Evolutionary conservation across 2,888 invertebrate species (phyloP), one percentile per base, ranked within the genome.

Genomic region (Girardia tigrina): DNA sequence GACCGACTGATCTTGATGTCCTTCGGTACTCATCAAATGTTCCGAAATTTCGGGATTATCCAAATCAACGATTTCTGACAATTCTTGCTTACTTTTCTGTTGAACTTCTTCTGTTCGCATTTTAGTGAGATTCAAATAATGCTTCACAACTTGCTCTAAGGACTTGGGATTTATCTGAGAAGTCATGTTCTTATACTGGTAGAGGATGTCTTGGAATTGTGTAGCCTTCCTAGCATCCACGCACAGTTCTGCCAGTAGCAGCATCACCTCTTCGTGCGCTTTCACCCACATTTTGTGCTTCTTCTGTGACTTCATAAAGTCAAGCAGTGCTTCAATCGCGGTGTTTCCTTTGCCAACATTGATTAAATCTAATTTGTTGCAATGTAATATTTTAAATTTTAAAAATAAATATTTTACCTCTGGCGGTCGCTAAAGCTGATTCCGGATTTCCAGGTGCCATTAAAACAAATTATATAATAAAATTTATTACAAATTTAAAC

Each of bases 261-360:
- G 92, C 97, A 99, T 98, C 82, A 99, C 97, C n/a, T 94, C 94
- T 85, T 99, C 97, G 84, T 98, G 88, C n/a, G 94, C 91, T 77
- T 94, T 93, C 84, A 97, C 94, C 81, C 95, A 94, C 82, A 85
- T 86, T 89, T 94, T 92, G 79, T 87, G 86, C 88, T 94, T 93
- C 84, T 95, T 94, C 85, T 36, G 36, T 94, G 94, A 77, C 75
- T 94, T 90, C 86, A 97, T 94, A 80, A 95, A 94, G 87, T 98
- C 98, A 85, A 95, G 95, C 69, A 99, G 87, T 16, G 95, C 94
- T 85, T 98, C 97, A 83, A 98, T 87, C 75, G 98, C 98, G 82
- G 95, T 88, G 74, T 92, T 90, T 28, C 94, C 94, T 84, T 98
- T 98, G 28, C 94, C 95, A 81, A 99, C 91, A 87, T 95, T 95